These are phyloP conservation scores for Drosophila neonasuta DNA, from an alignment of 2,888 invertebrate genomes.

Conservation along the genomic window DNA sequence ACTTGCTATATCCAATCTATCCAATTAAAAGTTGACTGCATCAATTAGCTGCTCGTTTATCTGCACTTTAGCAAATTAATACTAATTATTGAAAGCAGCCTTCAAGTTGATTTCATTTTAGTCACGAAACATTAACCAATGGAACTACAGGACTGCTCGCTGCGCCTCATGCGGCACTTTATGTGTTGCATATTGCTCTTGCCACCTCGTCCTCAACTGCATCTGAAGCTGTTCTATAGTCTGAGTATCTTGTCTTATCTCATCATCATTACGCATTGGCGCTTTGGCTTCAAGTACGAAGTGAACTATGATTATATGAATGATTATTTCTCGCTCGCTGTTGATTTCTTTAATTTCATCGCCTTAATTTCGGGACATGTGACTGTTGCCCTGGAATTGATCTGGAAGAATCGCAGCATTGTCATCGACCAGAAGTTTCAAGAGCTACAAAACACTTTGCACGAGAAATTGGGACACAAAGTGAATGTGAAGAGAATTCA, in stretches of 20 bases:
- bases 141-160: slow-evolving; percentile 19
- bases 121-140: slow-evolving; percentile 35
- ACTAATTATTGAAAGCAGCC: not conserved
- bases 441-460: slow-evolving; percentile 13
- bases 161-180: slow-evolving; percentile 19
- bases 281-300: slow-evolving; percentile 31
- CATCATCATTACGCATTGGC: slow-evolving; percentile 10
- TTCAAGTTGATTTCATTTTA: not conserved
- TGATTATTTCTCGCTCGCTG: slow-evolving; percentile 24
- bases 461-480: slow-evolving; percentile 17
- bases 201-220: slow-evolving; percentile 11
- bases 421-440: slow-evolving; percentile 28
- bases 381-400: slow-evolving; percentile 27
- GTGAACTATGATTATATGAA: slow-evolving; percentile 21
- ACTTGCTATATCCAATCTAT: not conserved
- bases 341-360: slow-evolving; percentile 34
- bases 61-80: slow-evolving; percentile 33
- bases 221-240: slow-evolving; percentile 20
- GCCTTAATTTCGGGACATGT: slow-evolving; percentile 36
- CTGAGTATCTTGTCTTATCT: slow-evolving; percentile 14
- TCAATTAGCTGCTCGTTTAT: not conserved
- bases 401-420: slow-evolving; percentile 31
- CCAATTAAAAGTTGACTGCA: not conserved
- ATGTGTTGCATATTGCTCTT: slow-evolving; percentile 24
- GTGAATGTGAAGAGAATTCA: slow-evolving; percentile 15